phyloP scores from a whole-genome alignment of 2,797 vertebrate genomes.

The Sebastiscus albofasciatus region DNA sequence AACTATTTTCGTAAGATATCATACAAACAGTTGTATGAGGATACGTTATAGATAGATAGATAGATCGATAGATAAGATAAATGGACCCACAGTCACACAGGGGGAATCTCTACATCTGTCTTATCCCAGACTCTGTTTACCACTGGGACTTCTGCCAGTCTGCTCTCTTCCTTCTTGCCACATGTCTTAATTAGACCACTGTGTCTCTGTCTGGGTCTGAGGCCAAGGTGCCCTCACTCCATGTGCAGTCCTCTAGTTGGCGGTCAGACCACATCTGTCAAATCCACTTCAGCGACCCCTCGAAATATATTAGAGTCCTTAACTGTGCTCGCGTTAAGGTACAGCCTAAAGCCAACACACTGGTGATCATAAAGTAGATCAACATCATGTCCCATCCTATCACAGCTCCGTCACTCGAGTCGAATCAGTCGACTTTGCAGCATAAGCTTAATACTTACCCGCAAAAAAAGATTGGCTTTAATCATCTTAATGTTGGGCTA shows the following conservation, averaged over 20 bases:
- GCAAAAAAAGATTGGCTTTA: not conserved
- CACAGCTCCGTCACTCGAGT: not conserved
- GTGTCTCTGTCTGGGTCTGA: conserved; percentile 61
- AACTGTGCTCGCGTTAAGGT: conserved; percentile 24
- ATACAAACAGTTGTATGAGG: no score
- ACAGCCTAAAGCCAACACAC: not conserved
- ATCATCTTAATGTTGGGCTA: conserved; percentile 37
- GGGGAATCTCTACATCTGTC: conserved; percentile 34
- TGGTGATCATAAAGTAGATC: conserved; percentile 20
- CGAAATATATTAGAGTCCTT: conserved; percentile 19
- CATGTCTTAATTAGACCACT: conserved; percentile 67
- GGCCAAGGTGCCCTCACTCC: conserved; percentile 49
- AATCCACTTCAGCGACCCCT: conserved; percentile 9
- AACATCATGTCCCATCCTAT: conserved; percentile 10
- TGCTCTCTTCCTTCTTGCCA: conserved; percentile 37
- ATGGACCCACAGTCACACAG: not conserved
- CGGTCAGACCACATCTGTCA: conserved; percentile 52
- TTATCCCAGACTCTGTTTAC: conserved; percentile 34
- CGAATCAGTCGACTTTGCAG: not conserved
- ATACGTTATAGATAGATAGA: no score
- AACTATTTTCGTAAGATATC: no score
- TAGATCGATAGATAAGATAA: not conserved
- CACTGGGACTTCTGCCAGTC: conserved; percentile 46
- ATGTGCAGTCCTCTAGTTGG: conserved; percentile 6
- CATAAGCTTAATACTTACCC: not conserved